These are phyloP conservation scores for Microchirus variegatus DNA, from an alignment of 2,797 vertebrate species.

Conservation along the genomic window DNA sequence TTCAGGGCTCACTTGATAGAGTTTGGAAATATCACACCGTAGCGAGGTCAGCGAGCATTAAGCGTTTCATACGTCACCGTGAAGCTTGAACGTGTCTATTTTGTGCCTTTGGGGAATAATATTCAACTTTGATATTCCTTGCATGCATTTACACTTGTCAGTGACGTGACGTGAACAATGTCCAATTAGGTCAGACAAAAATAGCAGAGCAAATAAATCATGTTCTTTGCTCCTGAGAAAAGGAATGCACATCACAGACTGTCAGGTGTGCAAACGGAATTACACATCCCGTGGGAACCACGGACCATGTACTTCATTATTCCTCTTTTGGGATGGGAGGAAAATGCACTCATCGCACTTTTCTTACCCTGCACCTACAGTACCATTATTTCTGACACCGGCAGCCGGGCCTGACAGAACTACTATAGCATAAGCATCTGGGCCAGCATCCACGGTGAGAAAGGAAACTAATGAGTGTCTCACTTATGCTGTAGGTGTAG, in stretches of 20 bases:
- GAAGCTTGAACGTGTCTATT: conserved; percentile 36
- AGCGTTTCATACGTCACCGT: conserved; percentile 23
- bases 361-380: conserved; percentile 49
- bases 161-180: conserved; percentile 66
- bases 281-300: conserved; percentile 70
- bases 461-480: conserved; percentile 58
- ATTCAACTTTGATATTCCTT: conserved; percentile 56
- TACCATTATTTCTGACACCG: conserved; percentile 74
- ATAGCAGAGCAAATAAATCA: conserved; percentile 79
- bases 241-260: conserved; percentile 67
- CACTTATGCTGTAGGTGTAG: conserved; percentile 29
- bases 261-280: conserved; percentile 76
- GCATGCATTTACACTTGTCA: conserved; percentile 61
- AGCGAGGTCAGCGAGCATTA: conserved; percentile 43
- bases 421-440: conserved; percentile 51
- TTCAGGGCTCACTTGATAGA: conserved; percentile 31
- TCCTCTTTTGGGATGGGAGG: conserved; percentile 58
- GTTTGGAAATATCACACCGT: conserved; percentile 38
- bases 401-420: conserved; percentile 66
- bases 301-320: conserved; percentile 80
- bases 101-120: conserved; percentile 46
- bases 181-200: conserved; percentile 81
- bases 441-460: conserved; percentile 43
- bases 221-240: conserved; percentile 61
- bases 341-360: conserved; percentile 71